A percentile compares a stretch with the other conserved stretches of the same genome.
phyloP scores from a whole-genome alignment of 1,140 invertebrate genomes.

The Goniozus legneri region DNA sequence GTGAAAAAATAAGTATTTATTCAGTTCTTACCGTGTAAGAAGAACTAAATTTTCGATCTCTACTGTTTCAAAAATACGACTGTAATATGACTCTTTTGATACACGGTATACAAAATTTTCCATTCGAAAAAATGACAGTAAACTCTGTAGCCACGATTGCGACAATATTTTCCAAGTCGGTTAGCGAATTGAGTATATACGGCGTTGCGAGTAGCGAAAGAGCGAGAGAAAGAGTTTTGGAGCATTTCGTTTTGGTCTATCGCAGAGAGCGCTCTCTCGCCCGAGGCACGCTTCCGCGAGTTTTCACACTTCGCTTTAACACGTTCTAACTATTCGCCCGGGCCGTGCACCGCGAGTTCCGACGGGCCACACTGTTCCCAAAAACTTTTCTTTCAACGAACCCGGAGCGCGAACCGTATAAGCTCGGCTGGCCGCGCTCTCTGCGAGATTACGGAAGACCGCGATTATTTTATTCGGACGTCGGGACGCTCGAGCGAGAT shows the following conservation, averaged over 20 bases:
- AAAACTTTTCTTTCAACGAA: conserved; percentile 28
- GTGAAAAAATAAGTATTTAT: too few species aligned
- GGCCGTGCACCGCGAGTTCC: conserved; percentile 10
- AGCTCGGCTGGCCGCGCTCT: neutral
- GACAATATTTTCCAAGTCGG: too few species aligned
- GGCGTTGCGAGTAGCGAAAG: too few species aligned
- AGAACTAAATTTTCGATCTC: too few species aligned
- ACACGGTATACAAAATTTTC: too few species aligned
- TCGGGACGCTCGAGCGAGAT: neutral
- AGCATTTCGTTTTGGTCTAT: conserved; percentile 11
- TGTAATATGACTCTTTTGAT: too few species aligned
- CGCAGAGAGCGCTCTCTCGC: conserved; percentile 21
- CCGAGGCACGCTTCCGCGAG: conserved; percentile 19
- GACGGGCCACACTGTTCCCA: conserved; percentile 14
- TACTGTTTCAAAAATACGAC: too few species aligned
- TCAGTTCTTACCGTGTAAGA: too few species aligned
- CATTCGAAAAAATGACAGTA: too few species aligned
- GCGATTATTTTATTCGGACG: neutral
- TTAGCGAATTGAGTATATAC: too few species aligned
- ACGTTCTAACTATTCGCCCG: conserved; percentile 16
- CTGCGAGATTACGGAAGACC: neutral
- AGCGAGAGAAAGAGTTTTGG: too few species aligned
- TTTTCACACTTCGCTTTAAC: conserved; percentile 18
- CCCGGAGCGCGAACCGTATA: neutral
- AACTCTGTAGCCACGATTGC: too few species aligned